Percentiles rank a stretch among this genome's conserved stretches.
Evolutionary conservation across 2,113 vertebrate genomes (phyloP).

Genomic region (Nycticryphes semicollaris): DNA sequence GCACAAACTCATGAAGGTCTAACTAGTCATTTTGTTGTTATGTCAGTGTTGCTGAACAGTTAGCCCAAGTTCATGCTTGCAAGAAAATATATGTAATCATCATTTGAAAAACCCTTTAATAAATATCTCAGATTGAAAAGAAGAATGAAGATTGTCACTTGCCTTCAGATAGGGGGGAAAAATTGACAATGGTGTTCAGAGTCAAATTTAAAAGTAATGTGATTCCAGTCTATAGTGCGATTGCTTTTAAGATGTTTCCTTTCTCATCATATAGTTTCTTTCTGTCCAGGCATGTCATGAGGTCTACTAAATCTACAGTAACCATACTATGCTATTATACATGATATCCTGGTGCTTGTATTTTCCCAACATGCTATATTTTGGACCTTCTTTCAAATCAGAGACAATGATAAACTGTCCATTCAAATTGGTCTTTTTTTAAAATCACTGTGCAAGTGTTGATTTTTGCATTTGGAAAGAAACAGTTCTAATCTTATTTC

Average conservation of each 20-base stretch:
- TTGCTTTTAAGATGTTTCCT: background rate
- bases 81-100: background rate
- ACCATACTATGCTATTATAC: background rate
- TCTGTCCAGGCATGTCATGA: background rate
- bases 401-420: background rate
- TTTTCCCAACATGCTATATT: background rate
- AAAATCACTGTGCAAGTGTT: background rate
- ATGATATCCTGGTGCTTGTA: background rate
- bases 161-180: background rate
- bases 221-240: background rate
- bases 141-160: background rate
- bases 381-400: background rate
- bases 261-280: background rate
- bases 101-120: background rate
- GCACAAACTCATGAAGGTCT: background rate
- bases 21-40: background rate
- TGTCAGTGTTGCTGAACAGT: background rate
- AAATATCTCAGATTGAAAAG: background rate
- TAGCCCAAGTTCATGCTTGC: background rate
- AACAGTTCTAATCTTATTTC: background rate
- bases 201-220: background rate
- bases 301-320: background rate
- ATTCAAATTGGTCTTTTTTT: background rate
- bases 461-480: background rate
- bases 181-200: background rate